Evolutionary conservation across 2,888 invertebrate species (phyloP).

Genomic region (Morpho helenor): DNA sequence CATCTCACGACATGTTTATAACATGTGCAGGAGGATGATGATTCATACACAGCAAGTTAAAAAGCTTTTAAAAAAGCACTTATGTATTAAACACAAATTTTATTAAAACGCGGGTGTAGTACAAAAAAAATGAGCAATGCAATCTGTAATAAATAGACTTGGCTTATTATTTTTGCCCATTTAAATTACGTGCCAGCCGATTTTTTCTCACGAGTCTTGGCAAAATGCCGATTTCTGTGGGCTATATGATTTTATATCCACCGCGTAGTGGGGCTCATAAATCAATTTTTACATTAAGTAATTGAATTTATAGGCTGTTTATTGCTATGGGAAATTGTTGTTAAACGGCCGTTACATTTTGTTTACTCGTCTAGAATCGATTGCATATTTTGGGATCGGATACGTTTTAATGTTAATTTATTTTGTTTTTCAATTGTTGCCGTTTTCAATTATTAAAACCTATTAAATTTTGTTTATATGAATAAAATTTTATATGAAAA

Average conservation of each 20-base stretch:
- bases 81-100: no score
- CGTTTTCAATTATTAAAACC: no score
- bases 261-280: constrained; percentile 45
- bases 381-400: constrained; percentile 2
- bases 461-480: no score
- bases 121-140: constrained; percentile 64
- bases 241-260: constrained; percentile 58
- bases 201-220: constrained; percentile 58
- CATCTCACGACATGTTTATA: no score
- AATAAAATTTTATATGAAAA: no score
- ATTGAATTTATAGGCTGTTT: constrained; percentile 74
- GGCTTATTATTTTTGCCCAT: constrained; percentile 73
- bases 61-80: no score
- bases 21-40: no score
- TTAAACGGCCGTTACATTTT: constrained; percentile 47
- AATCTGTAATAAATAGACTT: constrained; percentile 50
- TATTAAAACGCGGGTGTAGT: constrained; percentile 40
- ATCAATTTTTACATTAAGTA: constrained; percentile 75
- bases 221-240: constrained; percentile 55
- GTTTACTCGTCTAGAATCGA: constrained; percentile 15
- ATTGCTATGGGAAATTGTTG: constrained; percentile 67
- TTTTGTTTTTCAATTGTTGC: no score
- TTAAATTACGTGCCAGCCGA: constrained; percentile 63
- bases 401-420: no score
- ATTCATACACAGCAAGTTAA: no score